These are phyloP conservation scores for Nasonia oneida DNA, from an alignment of 2,888 invertebrate species.

Conservation along the genomic window DNA sequence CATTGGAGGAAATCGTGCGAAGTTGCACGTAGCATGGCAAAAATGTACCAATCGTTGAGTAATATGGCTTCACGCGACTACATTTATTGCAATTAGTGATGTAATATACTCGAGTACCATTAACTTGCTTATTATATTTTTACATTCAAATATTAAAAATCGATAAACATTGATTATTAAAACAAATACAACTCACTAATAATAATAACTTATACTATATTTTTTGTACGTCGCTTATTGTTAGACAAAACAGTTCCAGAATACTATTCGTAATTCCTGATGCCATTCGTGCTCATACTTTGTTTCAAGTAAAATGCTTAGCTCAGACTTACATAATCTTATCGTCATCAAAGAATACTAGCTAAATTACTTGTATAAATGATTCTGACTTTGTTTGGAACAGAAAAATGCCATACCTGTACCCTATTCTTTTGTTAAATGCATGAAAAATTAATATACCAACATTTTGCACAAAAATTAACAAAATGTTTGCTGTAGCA, in stretches of 20 bases:
- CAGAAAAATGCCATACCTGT: no score
- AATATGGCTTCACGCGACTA: background rate
- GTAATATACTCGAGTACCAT: background rate
- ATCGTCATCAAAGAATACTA: no score
- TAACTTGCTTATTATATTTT: background rate
- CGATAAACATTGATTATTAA: background rate
- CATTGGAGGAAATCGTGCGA: background rate
- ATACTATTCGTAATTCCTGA: background rate
- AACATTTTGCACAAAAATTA: background rate
- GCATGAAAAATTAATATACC: background rate
- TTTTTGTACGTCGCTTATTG: background rate
- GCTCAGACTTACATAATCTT: no score
- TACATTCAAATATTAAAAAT: background rate
- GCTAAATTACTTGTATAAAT: no score
- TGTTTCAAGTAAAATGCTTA: no score
- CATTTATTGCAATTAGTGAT: background rate
- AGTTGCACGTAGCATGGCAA: background rate
- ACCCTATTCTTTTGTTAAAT: no score
- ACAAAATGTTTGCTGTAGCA: background rate
- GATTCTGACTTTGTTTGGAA: no score
- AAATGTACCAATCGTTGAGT: slow-evolving; percentile 8
- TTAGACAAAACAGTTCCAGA: background rate
- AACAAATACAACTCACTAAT: background rate
- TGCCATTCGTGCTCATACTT: background rate
- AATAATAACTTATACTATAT: background rate